Conservation (phyloP, 2,888 invertebrate species). For the Hetaerina titia region DNA sequence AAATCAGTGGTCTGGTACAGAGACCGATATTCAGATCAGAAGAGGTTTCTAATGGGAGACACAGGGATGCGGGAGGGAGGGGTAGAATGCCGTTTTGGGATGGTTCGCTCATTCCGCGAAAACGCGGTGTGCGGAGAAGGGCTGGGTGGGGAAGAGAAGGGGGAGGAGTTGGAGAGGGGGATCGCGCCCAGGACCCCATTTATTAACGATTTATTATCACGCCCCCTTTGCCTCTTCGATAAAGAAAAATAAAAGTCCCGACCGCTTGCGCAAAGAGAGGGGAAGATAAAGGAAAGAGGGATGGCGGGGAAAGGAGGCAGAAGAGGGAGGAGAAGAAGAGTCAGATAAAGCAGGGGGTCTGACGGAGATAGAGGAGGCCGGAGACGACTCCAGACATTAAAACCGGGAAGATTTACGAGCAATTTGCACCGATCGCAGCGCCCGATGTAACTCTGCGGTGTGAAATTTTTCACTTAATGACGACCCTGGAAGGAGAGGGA, state of each 20-base stretch:
- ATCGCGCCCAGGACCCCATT: constrained; percentile 26
- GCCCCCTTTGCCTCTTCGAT: too few relatives aligned
- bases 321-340: background rate
- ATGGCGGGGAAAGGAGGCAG: background rate
- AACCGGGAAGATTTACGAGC: constrained; percentile 60
- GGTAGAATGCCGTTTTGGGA: background rate
- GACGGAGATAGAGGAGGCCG: background rate
- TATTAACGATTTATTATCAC: constrained; percentile 49
- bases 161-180: background rate
- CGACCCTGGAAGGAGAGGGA: constrained; percentile 18
- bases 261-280: too few relatives aligned
- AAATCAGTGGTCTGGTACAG: too few relatives aligned
- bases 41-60: too few relatives aligned
- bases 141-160: background rate
- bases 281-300: background rate
- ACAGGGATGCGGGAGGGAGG: background rate
- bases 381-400: constrained; percentile 26
- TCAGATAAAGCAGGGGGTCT: background rate
- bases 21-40: too few relatives aligned
- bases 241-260: background rate
- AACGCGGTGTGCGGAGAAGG: background rate
- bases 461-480: constrained; percentile 66
- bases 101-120: constrained; percentile 6
- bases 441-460: constrained; percentile 54
- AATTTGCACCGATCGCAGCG: constrained; percentile 57